Percentiles rank a stretch among this genome's conserved stretches.
phyloP scores from a whole-genome alignment of 2,888 invertebrate species.

The Scaptomyza flava region DNA sequence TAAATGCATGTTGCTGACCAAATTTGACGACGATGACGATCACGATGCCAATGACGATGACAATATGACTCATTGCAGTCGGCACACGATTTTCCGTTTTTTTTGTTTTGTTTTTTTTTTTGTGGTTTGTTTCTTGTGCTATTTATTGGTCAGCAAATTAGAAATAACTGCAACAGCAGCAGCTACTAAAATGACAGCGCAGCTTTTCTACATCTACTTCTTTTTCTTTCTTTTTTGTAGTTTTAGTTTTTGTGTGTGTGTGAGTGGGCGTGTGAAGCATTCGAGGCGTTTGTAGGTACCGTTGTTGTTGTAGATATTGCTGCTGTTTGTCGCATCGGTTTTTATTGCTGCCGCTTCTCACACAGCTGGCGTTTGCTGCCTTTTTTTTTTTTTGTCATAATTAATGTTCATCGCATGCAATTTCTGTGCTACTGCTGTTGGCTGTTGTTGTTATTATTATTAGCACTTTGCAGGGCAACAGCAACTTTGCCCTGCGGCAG shows the following conservation, averaged over 20 bases:
- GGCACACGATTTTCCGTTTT: conserved; percentile 24
- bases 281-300: conserved; percentile 20
- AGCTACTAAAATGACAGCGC: conserved; percentile 44
- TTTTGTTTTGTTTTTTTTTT: neutral
- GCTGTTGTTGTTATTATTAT: conserved; percentile 45
- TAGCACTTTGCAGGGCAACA: conserved; percentile 46
- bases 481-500: conserved; percentile 47
- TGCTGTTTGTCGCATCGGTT: conserved; percentile 22
- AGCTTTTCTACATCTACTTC: conserved; percentile 25
- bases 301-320: conserved; percentile 16
- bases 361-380: conserved; percentile 43
- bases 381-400: conserved; percentile 67
- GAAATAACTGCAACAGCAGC: conserved; percentile 50
- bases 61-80: conserved; percentile 53
- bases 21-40: conserved; percentile 15
- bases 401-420: conserved; percentile 63
- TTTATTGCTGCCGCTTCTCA: conserved; percentile 17
- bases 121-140: conserved; percentile 23
- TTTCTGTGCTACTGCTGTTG: conserved; percentile 30
- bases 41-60: conserved; percentile 17
- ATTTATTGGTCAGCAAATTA: conserved; percentile 60
- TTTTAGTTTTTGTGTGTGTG: neutral
- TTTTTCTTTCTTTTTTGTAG: neutral
- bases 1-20: conserved; percentile 37
- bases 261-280: conserved; percentile 60